phyloP scores from a whole-genome alignment of 2,113 vertebrate genomes.

The Ailuropoda melanoleuca region DNA sequence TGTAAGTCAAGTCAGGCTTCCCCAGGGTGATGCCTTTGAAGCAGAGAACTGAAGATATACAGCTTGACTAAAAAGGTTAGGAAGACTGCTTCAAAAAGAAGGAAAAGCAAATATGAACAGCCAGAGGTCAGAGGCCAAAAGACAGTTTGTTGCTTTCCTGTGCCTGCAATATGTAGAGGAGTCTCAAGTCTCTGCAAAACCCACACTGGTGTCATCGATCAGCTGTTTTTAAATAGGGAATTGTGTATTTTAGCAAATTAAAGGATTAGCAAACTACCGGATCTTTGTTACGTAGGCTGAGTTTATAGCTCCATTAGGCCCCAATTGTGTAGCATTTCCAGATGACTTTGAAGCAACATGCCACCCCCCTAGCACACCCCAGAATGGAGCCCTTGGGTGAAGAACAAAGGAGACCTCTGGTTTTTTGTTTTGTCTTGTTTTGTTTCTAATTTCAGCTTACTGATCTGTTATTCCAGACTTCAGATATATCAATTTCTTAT shows the following conservation, averaged over 20 bases:
- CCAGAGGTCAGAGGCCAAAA: background rate
- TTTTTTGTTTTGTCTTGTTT: background rate
- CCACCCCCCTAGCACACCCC: background rate
- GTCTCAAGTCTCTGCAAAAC: background rate
- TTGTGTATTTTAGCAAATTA: background rate
- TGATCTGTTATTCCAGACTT: background rate
- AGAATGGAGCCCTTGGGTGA: background rate
- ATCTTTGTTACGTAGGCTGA: background rate
- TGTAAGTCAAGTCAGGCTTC: background rate
- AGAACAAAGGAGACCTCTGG: background rate
- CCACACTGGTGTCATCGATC: background rate
- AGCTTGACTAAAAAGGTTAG: background rate
- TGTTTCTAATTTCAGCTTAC: background rate
- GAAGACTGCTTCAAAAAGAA: background rate
- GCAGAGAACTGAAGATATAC: background rate
- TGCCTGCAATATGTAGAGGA: background rate
- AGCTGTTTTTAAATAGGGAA: background rate
- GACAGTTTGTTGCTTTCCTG: background rate
- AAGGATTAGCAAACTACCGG: background rate
- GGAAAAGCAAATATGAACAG: background rate
- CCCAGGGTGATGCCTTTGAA: background rate
- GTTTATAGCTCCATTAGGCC: background rate
- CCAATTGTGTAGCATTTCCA: background rate
- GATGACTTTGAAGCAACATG: background rate
- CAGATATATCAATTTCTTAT: background rate